Evolutionary conservation across 2,113 vertebrate species (phyloP).

Genomic region (Sander vitreus): DNA sequence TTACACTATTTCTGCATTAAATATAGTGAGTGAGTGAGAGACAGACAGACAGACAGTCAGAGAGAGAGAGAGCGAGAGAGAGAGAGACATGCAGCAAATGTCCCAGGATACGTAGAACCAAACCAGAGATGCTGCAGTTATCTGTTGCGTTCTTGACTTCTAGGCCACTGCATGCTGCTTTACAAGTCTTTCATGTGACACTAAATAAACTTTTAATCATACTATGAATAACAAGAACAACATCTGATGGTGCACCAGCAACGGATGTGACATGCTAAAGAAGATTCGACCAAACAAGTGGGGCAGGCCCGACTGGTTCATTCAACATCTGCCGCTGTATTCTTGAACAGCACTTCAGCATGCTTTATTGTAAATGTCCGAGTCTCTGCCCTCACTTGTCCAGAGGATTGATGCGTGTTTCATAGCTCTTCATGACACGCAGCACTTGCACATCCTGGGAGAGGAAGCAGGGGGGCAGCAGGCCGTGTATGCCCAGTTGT

Average conservation of each 20-base stretch:
- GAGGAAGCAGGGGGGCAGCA: conserved; percentile 96
- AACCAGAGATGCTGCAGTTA: background rate
- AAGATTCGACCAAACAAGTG: conserved; percentile 5
- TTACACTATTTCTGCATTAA: background rate
- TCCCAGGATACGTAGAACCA: background rate
- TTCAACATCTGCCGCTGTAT: conserved; percentile 14
- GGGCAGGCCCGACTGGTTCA: background rate
- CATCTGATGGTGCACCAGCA: background rate
- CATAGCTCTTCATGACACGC: conserved; percentile 95
- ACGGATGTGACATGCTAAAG: conserved; percentile 12
- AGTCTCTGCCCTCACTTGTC: conserved; percentile 89
- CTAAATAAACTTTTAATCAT: background rate
- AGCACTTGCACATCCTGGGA: conserved; percentile 96
- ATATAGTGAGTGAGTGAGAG: background rate
- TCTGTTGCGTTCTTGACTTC: background rate
- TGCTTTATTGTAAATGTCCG: background rate
- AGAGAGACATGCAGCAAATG: background rate
- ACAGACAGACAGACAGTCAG: no score
- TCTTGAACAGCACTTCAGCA: background rate
- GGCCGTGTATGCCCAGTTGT: conserved; percentile 96
- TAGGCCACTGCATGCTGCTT: background rate
- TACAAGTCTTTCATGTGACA: background rate
- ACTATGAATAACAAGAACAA: background rate
- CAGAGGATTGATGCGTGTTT: conserved; percentile 90
- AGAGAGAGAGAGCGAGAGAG: background rate